Evolutionary conservation across 2,797 vertebrate genomes (phyloP), one percentile per base, ranked within the genome.

Genomic region (Synanceia verrucosa): DNA sequence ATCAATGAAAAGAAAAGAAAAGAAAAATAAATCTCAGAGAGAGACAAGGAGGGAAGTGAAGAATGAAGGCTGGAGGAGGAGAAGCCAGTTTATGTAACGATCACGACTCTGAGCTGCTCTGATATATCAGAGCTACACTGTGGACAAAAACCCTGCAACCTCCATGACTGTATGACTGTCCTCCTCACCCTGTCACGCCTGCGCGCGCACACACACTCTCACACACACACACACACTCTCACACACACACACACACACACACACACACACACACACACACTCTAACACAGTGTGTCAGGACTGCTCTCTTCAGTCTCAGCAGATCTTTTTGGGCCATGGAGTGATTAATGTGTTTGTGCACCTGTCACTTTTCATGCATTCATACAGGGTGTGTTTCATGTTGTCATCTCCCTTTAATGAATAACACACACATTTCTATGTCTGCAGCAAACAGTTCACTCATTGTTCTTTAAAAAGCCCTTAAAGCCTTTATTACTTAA

Each of bases 321-420:
- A 88, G 64, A 85, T 86, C 71, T 85, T 87, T 86, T 79, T 79
- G 76, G 86, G 79, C 74, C 83, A 84, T 48, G 71, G 55, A 77
- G 48, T 87, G 79, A 89, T 83, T 84, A 83, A 82, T 83, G 73
- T 85, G 74, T 86, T 86, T 84, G 81, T 83, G 86, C 76, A 87
- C 82, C 78, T 91, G 88, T 76, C 79, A 82, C 84, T 70, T 65
- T 62, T 65, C 64, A 80, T 86, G 86, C 50, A 74, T 73, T 64
- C 75, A 71, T 60, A 26, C 23, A 13, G 64, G 52, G 71, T n/a
- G 51, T 28, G 14, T 62, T 14, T 48, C 4, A 16, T 48, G 14
- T 47, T 21, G 3, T 3, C 2, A 47, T 13, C 13, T 7, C 34
- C 4, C 34, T 59, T 57, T 19, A 11, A 12, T 43, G 37, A 5